These are phyloP conservation scores for Hartigia nigra DNA, from an alignment of 2,888 invertebrate species.

Conservation along the genomic window DNA sequence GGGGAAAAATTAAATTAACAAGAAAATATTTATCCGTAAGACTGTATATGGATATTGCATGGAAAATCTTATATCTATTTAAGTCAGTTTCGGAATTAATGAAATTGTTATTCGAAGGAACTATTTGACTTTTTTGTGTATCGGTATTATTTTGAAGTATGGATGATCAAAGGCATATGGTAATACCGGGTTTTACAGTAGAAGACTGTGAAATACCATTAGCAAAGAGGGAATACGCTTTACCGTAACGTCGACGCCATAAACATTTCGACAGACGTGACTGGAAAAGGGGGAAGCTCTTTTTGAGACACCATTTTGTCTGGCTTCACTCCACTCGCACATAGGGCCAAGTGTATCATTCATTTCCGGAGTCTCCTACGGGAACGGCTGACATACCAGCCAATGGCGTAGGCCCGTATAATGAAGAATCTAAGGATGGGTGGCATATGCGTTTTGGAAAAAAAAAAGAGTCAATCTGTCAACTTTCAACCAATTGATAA, in stretches of 20 bases:
- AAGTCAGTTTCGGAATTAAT: background rate
- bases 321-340: conserved; percentile 43
- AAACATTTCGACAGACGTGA: background rate
- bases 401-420: conserved; percentile 22
- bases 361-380: conserved; percentile 53
- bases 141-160: too few relatives aligned
- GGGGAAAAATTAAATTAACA: background rate
- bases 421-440: background rate
- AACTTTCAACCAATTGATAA: background rate
- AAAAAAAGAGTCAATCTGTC: background rate
- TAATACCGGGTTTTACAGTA: background rate
- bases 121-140: too few relatives aligned
- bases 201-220: background rate
- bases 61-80: background rate
- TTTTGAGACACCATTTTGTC: conserved; percentile 56
- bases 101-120: background rate
- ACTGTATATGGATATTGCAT: background rate
- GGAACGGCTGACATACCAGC: conserved; percentile 23
- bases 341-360: conserved; percentile 52
- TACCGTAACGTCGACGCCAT: background rate
- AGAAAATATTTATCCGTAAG: background rate
- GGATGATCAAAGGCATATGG: too few relatives aligned
- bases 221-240: background rate
- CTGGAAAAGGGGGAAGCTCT: conserved; percentile 31
- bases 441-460: background rate